These are phyloP conservation scores for Dicycla oo DNA, from an alignment of 2,888 invertebrate species.

Conservation along the genomic window DNA sequence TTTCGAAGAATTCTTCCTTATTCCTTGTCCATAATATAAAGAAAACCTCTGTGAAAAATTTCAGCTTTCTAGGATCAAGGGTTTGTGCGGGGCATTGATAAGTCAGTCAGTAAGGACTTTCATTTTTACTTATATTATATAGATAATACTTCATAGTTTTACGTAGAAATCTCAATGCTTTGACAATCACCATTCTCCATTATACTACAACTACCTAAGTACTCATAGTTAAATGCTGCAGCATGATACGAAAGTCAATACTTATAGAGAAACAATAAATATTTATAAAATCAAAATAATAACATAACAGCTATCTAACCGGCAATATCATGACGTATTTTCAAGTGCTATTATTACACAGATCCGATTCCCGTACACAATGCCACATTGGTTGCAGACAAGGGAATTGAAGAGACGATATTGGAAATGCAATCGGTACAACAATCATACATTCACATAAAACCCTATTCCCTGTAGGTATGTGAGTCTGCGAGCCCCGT, in stretches of 20 bases:
- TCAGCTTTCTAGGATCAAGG: too few species aligned
- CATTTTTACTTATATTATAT: too few species aligned
- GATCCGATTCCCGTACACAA: conserved; percentile 46
- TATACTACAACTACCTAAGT: background rate
- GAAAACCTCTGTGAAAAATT: too few species aligned
- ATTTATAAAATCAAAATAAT: conserved; percentile 17
- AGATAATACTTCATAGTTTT: too few species aligned
- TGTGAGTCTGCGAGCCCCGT: conserved; percentile 27
- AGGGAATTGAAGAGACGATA: conserved; percentile 59
- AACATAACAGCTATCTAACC: conserved; percentile 1
- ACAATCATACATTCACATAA: conserved; percentile 57
- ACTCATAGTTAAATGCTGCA: background rate
- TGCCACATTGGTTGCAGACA: conserved; percentile 51
- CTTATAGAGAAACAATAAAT: background rate
- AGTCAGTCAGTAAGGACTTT: too few species aligned
- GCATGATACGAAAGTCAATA: background rate
- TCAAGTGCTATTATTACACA: conserved; percentile 40
- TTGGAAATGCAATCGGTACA: conserved; percentile 64
- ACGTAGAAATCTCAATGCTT: background rate
- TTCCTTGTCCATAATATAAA: too few species aligned
- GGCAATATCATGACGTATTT: conserved; percentile 36
- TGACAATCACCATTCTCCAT: background rate
- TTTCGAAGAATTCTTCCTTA: too few species aligned
- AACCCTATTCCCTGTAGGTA: conserved; percentile 33
- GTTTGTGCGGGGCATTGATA: too few species aligned